Base-by-base conservation (phyloP, 1,140 invertebrate species). In the Ceratosolen fusciceps region DNA sequence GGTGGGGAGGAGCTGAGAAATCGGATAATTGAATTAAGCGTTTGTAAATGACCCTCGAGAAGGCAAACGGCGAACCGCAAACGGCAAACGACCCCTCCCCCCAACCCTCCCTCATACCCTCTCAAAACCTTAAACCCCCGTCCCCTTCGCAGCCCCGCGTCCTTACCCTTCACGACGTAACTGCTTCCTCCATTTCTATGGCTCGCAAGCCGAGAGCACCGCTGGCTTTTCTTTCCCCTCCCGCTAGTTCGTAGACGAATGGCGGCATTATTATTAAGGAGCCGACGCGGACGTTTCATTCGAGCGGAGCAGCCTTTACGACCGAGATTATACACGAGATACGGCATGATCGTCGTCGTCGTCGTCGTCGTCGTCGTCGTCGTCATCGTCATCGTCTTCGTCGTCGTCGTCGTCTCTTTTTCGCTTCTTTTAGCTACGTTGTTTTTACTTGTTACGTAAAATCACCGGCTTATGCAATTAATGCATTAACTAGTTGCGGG, bases 11-110 rank as follows among this genome's bases (percentile, higher is more conserved):
- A 60, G 58, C 49, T 58, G 62, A 79, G 29, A 62, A 68, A 81
- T 60, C 68, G 31, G 54, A 70, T 81, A 77, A 82, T 85, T 58
- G 81, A 83, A 84, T 84, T 80, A 82, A 80, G 78, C 81, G 81
- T 79, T 80, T 83, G 80, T 71, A 83, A 84, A 84, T 79, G 81
- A 77, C 73, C 75, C 82, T 84, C 78, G 81, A 84, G 77, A 73
- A 60, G 52, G 37, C 29, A 24, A 52, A 78, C 26, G 16, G 21
- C 67, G 16, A 47, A n/a, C n/a, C n/a, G n/a, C n/a, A n/a, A n/a
- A n/a, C n/a, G n/a, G n/a, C n/a, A n/a, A n/a, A n/a, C n/a, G n/a
- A n/a, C n/a, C n/a, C n/a, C n/a, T n/a, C n/a, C n/a, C n/a, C n/a
- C n/a, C n/a, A n/a, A n/a, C n/a, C n/a, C n/a, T n/a, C n/a, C n/a